A percentile compares a stretch with the other conserved stretches of the same genome.
Evolutionary conservation across 1,140 invertebrate genomes (phyloP).

Genomic region (Centruroides sculpturatus): DNA sequence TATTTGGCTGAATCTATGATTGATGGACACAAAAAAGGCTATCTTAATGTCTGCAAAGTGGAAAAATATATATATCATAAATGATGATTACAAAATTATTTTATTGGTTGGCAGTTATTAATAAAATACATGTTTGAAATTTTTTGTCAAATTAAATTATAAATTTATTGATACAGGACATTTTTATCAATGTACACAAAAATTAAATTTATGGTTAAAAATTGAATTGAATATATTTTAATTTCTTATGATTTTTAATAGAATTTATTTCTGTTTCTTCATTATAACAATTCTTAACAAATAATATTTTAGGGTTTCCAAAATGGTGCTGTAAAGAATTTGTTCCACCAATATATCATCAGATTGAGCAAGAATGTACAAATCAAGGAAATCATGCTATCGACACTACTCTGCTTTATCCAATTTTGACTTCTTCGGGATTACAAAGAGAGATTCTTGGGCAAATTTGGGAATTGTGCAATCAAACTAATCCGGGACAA

Average conservation of each 20-base stretch:
- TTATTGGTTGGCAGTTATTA: no score
- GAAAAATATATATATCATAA: no score
- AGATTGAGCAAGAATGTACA: slow-evolving; percentile 6
- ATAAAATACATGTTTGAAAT: no score
- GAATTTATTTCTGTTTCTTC: neutral
- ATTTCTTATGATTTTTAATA: neutral
- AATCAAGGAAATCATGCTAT: slow-evolving; percentile 29
- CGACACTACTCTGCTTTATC: slow-evolving; percentile 43
- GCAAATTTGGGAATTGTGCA: slow-evolving; percentile 46
- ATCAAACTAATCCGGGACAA: slow-evolving; percentile 41
- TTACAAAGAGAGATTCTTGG: slow-evolving; percentile 42
- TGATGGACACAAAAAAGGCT: no score
- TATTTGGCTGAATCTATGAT: no score
- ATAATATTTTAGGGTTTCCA: slow-evolving; percentile 6
- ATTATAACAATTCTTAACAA: neutral
- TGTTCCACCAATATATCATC: slow-evolving; percentile 5
- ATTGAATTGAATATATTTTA: no score
- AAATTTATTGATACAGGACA: no score
- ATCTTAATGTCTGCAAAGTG: no score
- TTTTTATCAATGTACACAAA: no score
- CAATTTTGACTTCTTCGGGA: slow-evolving; percentile 43
- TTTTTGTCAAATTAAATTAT: no score
- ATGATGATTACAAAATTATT: no score
- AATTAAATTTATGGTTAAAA: no score
- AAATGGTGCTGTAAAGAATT: slow-evolving; percentile 9